A percentile compares a stretch with the other conserved stretches of the same genome.
Evolutionary conservation across 2,888 invertebrate genomes (phyloP).

Genomic region (Conops quadrifasciatus): DNA sequence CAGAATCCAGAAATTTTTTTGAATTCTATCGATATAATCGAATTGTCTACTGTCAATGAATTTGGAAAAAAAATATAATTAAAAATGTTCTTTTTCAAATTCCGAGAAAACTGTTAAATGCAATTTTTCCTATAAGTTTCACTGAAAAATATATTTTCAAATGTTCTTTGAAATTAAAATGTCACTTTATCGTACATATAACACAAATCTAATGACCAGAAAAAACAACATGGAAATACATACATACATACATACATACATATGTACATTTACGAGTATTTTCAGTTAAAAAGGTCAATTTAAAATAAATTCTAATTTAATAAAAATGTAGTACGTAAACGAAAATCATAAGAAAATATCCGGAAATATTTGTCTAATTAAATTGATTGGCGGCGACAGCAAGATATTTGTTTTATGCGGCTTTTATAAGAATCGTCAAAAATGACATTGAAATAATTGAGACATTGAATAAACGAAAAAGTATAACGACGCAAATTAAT

Average conservation of each 20-base stretch:
- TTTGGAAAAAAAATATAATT: too few species aligned
- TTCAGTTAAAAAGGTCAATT: not conserved
- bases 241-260: not conserved
- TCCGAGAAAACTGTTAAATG: too few species aligned
- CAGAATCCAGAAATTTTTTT: too few species aligned
- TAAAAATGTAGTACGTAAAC: not conserved
- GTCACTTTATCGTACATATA: too few species aligned
- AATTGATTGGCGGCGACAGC: constrained; percentile 14
- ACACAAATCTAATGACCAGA: not conserved
- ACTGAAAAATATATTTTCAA: too few species aligned
- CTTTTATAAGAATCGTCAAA: not conserved
- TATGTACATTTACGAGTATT: not conserved
- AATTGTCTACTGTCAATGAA: too few species aligned
- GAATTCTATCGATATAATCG: too few species aligned
- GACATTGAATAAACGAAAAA: not conserved
- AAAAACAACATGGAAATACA: not conserved
- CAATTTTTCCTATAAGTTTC: too few species aligned
- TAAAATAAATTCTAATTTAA: constrained; percentile 6
- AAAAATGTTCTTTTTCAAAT: too few species aligned
- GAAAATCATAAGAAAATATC: not conserved
- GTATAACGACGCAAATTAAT: constrained; percentile 27
- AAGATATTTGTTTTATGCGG: not conserved
- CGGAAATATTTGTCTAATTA: constrained; percentile 14
- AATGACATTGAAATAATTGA: constrained; percentile 20
- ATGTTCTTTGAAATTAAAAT: too few species aligned